Percentiles rank a stretch among this genome's conserved stretches.
Evolutionary conservation across 2,113 vertebrate genomes (phyloP).

Genomic region (Indicator maculatus): DNA sequence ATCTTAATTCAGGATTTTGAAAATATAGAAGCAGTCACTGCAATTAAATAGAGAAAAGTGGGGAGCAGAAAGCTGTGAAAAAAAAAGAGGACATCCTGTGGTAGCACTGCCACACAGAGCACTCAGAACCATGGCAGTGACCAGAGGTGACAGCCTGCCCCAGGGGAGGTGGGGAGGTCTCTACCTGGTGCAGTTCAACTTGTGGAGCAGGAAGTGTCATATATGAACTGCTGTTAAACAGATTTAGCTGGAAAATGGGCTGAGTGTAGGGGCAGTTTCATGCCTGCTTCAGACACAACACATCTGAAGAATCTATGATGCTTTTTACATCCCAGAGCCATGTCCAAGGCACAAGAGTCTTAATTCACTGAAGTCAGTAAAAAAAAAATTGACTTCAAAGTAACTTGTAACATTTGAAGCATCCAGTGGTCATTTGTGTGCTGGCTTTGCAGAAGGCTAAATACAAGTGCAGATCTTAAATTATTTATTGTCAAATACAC

Average conservation of each 20-base stretch:
- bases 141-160: not conserved
- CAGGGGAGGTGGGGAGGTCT: rapidly evolving
- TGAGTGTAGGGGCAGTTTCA: not conserved
- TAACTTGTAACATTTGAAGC: not conserved
- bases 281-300: rapidly evolving
- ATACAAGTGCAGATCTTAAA: not conserved
- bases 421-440: not conserved
- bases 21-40: not conserved
- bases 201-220: rapidly evolving
- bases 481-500: not conserved
- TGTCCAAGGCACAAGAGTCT: not conserved
- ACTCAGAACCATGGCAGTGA: not conserved
- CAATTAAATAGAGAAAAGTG: not conserved
- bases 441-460: not conserved
- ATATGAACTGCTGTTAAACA: not conserved
- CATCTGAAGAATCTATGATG: rapidly evolving
- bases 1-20: not conserved
- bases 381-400: not conserved
- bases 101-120: not conserved
- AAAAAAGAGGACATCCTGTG: not conserved
- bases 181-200: not conserved
- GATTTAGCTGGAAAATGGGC: not conserved
- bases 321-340: not conserved
- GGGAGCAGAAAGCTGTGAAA: not conserved
- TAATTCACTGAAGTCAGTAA: not conserved